A percentile compares a stretch with the other conserved stretches of the same genome.
These are phyloP conservation scores for Trochalopteron elliotii DNA, from an alignment of 2,113 vertebrate genomes.

Conservation along the genomic window DNA sequence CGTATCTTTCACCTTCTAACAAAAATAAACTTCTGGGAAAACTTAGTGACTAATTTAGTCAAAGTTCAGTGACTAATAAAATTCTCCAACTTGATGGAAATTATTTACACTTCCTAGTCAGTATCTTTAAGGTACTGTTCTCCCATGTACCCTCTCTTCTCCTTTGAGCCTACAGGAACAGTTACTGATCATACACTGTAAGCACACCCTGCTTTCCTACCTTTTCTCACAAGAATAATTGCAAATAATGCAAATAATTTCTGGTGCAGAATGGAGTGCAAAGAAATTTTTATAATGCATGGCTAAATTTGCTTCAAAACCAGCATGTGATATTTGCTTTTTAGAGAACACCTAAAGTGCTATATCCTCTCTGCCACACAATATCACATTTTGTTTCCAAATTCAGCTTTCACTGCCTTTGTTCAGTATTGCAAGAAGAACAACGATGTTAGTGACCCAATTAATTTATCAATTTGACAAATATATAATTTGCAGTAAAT, in stretches of 20 bases:
- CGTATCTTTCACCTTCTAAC: neutral
- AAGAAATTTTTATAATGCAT: neutral
- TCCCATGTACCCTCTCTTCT: neutral
- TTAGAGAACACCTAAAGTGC: neutral
- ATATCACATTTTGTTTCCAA: neutral
- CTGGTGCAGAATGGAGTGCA: neutral
- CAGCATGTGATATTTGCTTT: neutral
- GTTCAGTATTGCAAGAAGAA: neutral
- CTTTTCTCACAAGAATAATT: neutral
- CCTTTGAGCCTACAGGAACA: neutral
- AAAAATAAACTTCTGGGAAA: neutral
- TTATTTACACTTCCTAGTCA: neutral
- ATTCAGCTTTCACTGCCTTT: neutral
- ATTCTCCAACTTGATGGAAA: neutral
- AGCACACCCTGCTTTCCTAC: neutral
- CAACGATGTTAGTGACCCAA: neutral
- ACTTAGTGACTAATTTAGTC: constrained; percentile 1
- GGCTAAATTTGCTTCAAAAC: neutral
- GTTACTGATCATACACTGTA: neutral
- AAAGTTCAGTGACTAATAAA: neutral
- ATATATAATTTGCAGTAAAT: neutral
- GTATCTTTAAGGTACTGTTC: neutral
- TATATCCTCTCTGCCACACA: neutral
- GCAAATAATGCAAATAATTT: neutral
- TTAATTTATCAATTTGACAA: neutral